Percentiles rank a stretch among this genome's conserved stretches.
Conservation (phyloP, 2,888 invertebrate genomes). For the Dromius quadrimaculatus region DNA sequence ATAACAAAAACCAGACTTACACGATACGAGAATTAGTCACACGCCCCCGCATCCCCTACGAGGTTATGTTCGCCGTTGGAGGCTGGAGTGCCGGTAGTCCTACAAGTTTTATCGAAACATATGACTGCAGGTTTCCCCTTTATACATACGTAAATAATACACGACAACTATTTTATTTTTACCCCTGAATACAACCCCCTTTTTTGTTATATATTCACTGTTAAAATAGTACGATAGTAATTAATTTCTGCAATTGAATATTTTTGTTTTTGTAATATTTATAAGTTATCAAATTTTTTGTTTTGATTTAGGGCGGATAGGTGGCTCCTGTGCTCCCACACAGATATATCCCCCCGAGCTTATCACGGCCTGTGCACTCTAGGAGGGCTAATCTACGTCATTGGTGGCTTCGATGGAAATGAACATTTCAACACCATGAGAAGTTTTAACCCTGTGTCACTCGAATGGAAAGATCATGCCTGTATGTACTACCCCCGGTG, state of each 20-base stretch:
- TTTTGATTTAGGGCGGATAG: slow-evolving; percentile 74
- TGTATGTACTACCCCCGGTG: slow-evolving; percentile 86
- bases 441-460: slow-evolving; percentile 82
- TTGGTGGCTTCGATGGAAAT: slow-evolving; percentile 86
- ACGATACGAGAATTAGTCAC: slow-evolving; percentile 63
- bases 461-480: slow-evolving; percentile 81
- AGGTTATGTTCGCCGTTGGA: slow-evolving; percentile 85
- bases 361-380: slow-evolving; percentile 84
- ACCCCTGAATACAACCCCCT: too few species aligned
- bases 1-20: neutral
- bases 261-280: slow-evolving; percentile 32
- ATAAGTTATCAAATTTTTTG: neutral
- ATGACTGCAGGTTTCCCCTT: slow-evolving; percentile 75
- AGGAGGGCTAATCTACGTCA: slow-evolving; percentile 79
- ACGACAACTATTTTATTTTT: neutral
- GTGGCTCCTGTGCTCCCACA: slow-evolving; percentile 80
- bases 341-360: slow-evolving; percentile 78
- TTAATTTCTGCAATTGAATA: slow-evolving; percentile 29
- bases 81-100: slow-evolving; percentile 90
- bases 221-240: neutral
- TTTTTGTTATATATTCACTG: neutral
- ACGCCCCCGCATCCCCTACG: slow-evolving; percentile 80
- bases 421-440: slow-evolving; percentile 84
- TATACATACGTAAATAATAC: neutral
- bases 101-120: slow-evolving; percentile 83